Percentiles rank a stretch among this genome's conserved stretches.
Evolutionary conservation across 1,140 invertebrate species (phyloP).

Genomic region (Drosophila albomicans): DNA sequence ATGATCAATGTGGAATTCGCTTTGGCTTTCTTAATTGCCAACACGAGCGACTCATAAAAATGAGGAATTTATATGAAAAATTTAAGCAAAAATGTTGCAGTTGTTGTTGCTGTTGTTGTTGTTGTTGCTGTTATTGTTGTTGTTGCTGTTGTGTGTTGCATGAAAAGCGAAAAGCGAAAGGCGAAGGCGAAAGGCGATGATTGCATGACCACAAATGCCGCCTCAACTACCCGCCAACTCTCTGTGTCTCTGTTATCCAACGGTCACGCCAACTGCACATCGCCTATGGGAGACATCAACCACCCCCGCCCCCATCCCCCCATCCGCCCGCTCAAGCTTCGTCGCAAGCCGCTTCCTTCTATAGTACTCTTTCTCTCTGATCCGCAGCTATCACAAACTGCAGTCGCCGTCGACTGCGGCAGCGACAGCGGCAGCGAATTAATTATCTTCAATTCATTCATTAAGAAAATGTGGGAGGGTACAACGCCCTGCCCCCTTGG

Average conservation of each 20-base stretch:
- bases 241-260: conserved; percentile 13
- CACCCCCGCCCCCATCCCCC: background rate
- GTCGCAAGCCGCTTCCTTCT: background rate
- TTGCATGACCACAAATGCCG: conserved; percentile 56
- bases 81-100: conserved; percentile 32
- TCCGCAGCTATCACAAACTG: conserved; percentile 49
- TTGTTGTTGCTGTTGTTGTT: conserved; percentile 1
- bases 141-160: conserved; percentile 18
- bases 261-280: conserved; percentile 50
- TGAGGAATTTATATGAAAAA: conserved; percentile 69
- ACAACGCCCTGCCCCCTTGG: conserved; percentile 4
- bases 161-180: conserved; percentile 57
- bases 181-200: conserved; percentile 57
- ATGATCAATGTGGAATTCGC: conserved; percentile 41
- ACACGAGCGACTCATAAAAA: conserved; percentile 74
- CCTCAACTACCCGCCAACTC: conserved; percentile 14
- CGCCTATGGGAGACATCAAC: background rate
- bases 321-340: no score
- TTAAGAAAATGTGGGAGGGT: conserved; percentile 72
- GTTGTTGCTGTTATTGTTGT: no score
- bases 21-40: conserved; percentile 63
- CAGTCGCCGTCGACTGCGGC: conserved; percentile 41
- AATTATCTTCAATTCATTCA: conserved; percentile 83
- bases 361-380: conserved; percentile 14
- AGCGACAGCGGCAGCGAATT: conserved; percentile 54